A percentile compares a stretch with the other conserved stretches of the same genome.
Conservation (phyloP, 2,113 vertebrate genomes). For the Actinemys pallida region DNA sequence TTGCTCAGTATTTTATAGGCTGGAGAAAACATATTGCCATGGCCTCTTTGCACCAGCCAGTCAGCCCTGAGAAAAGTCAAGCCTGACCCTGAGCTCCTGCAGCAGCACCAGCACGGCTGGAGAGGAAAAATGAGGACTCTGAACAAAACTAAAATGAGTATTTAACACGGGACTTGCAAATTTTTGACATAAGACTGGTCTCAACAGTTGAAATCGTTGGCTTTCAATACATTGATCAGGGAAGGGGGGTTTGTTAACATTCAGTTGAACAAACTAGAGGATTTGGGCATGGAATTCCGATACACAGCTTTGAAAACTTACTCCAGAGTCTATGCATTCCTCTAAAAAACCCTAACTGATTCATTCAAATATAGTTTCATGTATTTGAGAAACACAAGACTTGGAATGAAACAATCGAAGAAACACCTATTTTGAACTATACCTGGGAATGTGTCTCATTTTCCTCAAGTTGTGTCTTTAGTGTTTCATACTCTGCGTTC, state of each 20-base stretch:
- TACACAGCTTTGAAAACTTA: background rate
- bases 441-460: conserved; percentile 96
- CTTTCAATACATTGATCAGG: background rate
- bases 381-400: background rate
- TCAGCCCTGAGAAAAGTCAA: background rate
- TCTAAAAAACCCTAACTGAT: background rate
- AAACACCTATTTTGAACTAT: background rate
- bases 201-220: background rate
- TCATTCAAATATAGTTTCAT: background rate
- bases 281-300: background rate
- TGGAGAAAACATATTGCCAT: background rate
- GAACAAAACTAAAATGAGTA: too few relatives aligned
- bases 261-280: background rate
- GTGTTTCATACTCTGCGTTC: conserved; percentile 81
- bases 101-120: too few relatives aligned
- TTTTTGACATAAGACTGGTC: background rate
- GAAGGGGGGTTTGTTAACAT: background rate
- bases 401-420: background rate
- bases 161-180: too few relatives aligned
- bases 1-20: background rate
- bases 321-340: background rate
- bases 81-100: too few relatives aligned
- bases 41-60: background rate
- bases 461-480: conserved; percentile 89
- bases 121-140: too few relatives aligned